These are phyloP conservation scores for Hephaestus fuliginosus DNA, from an alignment of 2,797 vertebrate species.

Conservation along the genomic window DNA sequence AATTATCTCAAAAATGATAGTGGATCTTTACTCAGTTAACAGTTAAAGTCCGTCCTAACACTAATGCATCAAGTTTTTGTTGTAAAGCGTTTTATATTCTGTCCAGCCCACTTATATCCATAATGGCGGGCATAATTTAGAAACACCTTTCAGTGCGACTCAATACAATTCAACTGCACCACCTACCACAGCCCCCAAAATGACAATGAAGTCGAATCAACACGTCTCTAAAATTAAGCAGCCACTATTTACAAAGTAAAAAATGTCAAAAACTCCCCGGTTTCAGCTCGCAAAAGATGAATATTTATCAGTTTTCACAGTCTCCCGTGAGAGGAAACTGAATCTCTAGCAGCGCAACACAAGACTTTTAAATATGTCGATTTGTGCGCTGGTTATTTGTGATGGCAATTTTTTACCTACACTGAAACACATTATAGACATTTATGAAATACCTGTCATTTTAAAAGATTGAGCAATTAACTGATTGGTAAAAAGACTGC, in stretches of 20 bases:
- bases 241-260: neutral
- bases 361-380: neutral
- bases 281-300: neutral
- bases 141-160: neutral
- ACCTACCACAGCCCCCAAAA: neutral
- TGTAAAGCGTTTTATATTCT: neutral
- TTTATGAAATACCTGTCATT: neutral
- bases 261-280: fast-evolving
- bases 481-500: neutral
- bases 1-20: neutral
- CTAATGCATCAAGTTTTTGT: neutral
- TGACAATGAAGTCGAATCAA: neutral
- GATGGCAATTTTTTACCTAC: neutral
- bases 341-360: neutral
- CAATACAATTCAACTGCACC: neutral
- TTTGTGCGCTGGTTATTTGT: neutral
- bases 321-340: neutral
- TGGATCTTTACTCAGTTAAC: neutral
- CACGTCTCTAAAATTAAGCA: neutral
- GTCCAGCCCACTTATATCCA: neutral
- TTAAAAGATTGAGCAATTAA: neutral
- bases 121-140: neutral
- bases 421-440: neutral
- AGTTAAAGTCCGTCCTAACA: neutral
- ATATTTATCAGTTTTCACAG: neutral